These are phyloP conservation scores for Trididemnum miniatum DNA, from an alignment of 23 tunicate genomes.

Conservation along the genomic window DNA sequence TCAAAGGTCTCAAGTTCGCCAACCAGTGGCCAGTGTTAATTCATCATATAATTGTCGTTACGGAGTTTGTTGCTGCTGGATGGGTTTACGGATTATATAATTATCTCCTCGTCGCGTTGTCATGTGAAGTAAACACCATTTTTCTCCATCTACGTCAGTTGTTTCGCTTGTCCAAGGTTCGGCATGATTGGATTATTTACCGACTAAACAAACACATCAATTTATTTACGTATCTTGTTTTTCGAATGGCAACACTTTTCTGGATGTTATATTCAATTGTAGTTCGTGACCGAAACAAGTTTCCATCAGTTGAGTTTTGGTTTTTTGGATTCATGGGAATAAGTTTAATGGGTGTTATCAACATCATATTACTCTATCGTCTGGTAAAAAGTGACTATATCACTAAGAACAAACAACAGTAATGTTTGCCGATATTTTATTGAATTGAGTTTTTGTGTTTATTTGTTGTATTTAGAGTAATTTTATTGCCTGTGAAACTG, in stretches of 20 bases:
- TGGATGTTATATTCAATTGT: slow-evolving; percentile 34
- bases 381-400: slow-evolving; percentile 26
- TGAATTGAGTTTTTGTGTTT: too few relatives aligned
- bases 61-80: slow-evolving; percentile 1
- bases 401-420: too few relatives aligned
- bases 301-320: background rate
- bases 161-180: background rate
- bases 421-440: too few relatives aligned
- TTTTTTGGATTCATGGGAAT: slow-evolving; percentile 29
- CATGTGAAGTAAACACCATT: slow-evolving; percentile 46
- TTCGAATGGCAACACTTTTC: slow-evolving; percentile 34
- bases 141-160: slow-evolving; percentile 51
- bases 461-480: too few relatives aligned
- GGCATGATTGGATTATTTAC: background rate
- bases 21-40: slow-evolving; percentile 16
- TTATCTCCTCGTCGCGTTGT: slow-evolving; percentile 38
- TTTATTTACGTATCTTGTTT: slow-evolving; percentile 27
- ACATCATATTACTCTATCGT: slow-evolving; percentile 24
- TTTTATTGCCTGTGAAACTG: too few relatives aligned
- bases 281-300: background rate
- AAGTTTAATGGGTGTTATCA: slow-evolving; percentile 34
- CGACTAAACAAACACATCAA: slow-evolving; percentile 24
- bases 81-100: background rate
- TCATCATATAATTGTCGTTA: slow-evolving; percentile 22
- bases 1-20: background rate